Evolutionary conservation across 1,140 invertebrate species (phyloP).

Genomic region (Aphidius gifuensis): DNA sequence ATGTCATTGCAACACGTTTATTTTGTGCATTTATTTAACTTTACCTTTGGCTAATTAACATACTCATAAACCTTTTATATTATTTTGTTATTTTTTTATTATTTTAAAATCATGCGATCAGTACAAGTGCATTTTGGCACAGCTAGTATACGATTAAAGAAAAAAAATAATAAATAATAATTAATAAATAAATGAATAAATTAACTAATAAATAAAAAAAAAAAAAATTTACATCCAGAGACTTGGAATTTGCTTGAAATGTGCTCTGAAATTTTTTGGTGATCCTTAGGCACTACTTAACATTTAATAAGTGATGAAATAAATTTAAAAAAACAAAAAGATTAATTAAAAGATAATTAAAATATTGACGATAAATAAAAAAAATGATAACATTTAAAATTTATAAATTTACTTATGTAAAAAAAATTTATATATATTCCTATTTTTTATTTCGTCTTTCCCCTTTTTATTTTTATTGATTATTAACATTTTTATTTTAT

Average conservation of each 20-base stretch:
- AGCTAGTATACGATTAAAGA: constrained; percentile 56
- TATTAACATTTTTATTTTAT: constrained; percentile 24
- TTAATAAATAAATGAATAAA: constrained; percentile 35
- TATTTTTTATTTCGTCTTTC: constrained; percentile 21
- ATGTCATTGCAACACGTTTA: constrained; percentile 8
- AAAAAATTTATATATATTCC: constrained; percentile 25
- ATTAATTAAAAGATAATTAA: constrained; percentile 4
- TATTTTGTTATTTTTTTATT: constrained; percentile 1
- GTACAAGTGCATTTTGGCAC: constrained; percentile 57
- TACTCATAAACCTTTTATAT: constrained; percentile 23
- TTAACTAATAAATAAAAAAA: constrained; percentile 18
- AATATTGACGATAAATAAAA: constrained; percentile 22
- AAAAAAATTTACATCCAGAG: too few relatives aligned
- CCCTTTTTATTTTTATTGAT: constrained; percentile 10
- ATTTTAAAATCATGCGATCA: constrained; percentile 40
- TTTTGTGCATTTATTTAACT: not conserved
- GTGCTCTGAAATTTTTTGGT: not conserved
- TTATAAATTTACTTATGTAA: constrained; percentile 35
- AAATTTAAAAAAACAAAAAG: constrained; percentile 31
- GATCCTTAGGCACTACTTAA: constrained; percentile 49
- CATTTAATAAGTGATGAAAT: constrained; percentile 44
- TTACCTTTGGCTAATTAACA: constrained; percentile 41
- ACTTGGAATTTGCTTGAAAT: too few relatives aligned
- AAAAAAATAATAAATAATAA: constrained; percentile 32
- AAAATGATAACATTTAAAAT: constrained; percentile 35